phyloP scores from a whole-genome alignment of 2,113 vertebrate species.

The Centropristis striata region DNA sequence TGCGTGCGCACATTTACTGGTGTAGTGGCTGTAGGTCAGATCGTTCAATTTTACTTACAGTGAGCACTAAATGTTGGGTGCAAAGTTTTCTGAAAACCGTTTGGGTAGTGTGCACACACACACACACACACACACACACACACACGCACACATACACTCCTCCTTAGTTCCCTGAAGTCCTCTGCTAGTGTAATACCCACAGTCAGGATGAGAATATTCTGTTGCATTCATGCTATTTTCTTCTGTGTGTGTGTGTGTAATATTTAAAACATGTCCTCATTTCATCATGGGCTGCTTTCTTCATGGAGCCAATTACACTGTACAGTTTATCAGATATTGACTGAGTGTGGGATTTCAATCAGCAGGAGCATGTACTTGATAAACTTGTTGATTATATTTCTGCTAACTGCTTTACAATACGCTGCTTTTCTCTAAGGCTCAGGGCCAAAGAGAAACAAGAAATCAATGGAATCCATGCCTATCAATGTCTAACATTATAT shows the following conservation, averaged over 20 bases:
- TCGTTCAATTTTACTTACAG: slow-evolving; percentile 41
- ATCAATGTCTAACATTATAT: slow-evolving; percentile 64
- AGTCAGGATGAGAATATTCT: slow-evolving; percentile 31
- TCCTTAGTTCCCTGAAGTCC: neutral
- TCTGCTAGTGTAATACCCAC: slow-evolving; percentile 11
- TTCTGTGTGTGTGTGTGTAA: neutral
- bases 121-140: too few relatives aligned
- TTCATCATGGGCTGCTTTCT: slow-evolving; percentile 11
- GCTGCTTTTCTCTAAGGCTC: neutral
- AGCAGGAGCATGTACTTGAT: slow-evolving; percentile 28
- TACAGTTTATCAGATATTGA: slow-evolving; percentile 9
- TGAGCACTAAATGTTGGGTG: slow-evolving; percentile 24
- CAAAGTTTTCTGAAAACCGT: slow-evolving; percentile 46
- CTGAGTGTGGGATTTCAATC: slow-evolving; percentile 10
- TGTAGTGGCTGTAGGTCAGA: slow-evolving; percentile 9
- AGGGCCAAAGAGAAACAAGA: slow-evolving; percentile 35
- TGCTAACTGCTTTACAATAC: slow-evolving; percentile 7
- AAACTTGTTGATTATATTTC: slow-evolving; percentile 59
- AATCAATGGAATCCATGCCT: slow-evolving; percentile 72
- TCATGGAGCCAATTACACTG: neutral
- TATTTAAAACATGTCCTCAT: slow-evolving; percentile 6
- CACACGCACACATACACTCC: neutral
- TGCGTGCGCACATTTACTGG: neutral
- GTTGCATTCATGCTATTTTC: slow-evolving; percentile 52
- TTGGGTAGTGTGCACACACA: neutral